Evolutionary conservation across 53 echinoderm and acorn worm species (phyloP).

Genomic region (Actinopyga echinites): DNA sequence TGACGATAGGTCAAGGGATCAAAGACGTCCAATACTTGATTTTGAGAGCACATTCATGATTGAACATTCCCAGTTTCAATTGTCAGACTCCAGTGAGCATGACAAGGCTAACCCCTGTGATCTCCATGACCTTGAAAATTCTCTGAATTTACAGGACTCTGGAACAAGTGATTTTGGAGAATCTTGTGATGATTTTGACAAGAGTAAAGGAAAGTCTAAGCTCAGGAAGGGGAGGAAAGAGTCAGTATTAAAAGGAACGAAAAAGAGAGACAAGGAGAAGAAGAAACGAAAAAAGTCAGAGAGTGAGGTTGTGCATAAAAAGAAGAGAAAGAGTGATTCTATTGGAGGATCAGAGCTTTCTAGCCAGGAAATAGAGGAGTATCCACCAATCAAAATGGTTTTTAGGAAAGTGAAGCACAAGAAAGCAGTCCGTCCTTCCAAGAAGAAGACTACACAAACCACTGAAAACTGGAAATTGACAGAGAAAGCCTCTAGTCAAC

Average conservation of each 20-base stretch:
- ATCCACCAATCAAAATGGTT: slow-evolving; percentile 13
- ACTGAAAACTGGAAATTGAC: too few species aligned
- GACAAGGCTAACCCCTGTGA: slow-evolving; percentile 5
- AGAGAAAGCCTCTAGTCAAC: too few species aligned
- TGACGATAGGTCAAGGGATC: too few species aligned
- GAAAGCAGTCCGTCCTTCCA: too few species aligned
- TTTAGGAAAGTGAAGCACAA: slow-evolving; percentile 6
- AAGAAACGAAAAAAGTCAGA: background rate
- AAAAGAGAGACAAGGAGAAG: background rate
- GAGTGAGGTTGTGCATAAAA: background rate
- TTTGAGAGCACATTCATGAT: slow-evolving; percentile 24
- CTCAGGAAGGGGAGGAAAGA: background rate
- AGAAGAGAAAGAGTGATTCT: background rate
- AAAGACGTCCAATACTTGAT: background rate
- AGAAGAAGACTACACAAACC: too few species aligned
- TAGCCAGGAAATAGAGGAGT: background rate
- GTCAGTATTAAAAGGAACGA: background rate
- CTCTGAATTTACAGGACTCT: background rate
- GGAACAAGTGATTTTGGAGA: background rate
- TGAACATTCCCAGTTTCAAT: slow-evolving; percentile 15
- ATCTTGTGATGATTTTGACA: background rate
- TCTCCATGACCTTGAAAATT: background rate
- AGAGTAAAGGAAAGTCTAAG: too few species aligned
- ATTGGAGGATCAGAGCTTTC: background rate
- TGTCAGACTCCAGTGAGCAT: slow-evolving; percentile 22